phyloP scores from a whole-genome alignment of 2,113 vertebrate species.

The Strix aluco region DNA sequence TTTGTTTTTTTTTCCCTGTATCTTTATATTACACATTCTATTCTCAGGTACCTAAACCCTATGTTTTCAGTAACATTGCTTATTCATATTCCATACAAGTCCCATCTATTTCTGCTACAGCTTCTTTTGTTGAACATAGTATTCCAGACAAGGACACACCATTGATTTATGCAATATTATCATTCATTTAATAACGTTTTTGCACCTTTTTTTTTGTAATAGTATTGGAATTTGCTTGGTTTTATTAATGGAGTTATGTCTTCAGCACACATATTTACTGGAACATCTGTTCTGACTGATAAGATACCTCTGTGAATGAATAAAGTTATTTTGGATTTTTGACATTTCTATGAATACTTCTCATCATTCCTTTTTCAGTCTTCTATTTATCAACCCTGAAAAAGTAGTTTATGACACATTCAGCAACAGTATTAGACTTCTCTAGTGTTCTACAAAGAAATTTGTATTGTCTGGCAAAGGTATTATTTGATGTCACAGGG shows the following conservation, averaged over 20 bases:
- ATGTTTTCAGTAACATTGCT: background rate
- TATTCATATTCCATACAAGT: background rate
- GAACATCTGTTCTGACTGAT: background rate
- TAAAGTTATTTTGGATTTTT: background rate
- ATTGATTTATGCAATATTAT: background rate
- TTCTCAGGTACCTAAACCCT: background rate
- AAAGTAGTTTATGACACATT: background rate
- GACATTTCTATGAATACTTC: background rate
- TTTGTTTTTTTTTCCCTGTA: background rate
- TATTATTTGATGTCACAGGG: background rate
- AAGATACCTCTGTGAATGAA: background rate
- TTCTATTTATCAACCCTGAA: background rate
- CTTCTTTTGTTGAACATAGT: background rate
- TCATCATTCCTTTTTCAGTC: background rate
- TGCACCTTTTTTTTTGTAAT: background rate
- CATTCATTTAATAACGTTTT: background rate
- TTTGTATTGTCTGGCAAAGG: background rate
- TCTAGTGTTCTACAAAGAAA: background rate
- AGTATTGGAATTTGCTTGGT: background rate
- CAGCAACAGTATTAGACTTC: background rate
- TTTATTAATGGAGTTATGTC: background rate
- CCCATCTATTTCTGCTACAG: background rate
- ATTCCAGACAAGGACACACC: background rate
- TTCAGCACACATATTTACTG: background rate
- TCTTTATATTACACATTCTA: background rate